Base-by-base conservation (phyloP, 2,888 invertebrate genomes). In the Trichogramma evanescens region DNA sequence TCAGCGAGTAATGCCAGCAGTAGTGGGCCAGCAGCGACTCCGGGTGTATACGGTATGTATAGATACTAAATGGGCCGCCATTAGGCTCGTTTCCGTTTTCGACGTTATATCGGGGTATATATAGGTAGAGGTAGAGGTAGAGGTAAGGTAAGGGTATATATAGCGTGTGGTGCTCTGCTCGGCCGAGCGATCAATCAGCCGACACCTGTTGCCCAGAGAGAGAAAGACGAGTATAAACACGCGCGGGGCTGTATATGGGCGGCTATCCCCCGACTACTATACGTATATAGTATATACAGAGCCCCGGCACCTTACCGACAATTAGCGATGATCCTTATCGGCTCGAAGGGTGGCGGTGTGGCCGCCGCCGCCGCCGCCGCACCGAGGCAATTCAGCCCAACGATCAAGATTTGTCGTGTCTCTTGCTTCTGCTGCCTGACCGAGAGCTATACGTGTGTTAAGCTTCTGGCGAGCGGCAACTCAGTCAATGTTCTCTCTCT, bases 281-380 rank as follows among this genome's bases (percentile, higher is more conserved):
- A 26, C 26, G 26, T 26, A 26, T 45, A n/a, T 45, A n/a, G 8
- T 45, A 9, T 45, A 45, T 45, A n/a, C n/a, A 9, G 2, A 8
- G 9, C n/a, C n/a, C n/a, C n/a, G 45, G 45, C 45, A 9, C 8
- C n/a, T 45, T 45, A 8, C 42, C 40, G 40, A 72, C 75, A 76
- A 77, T 77, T 77, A 77, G 74, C 71, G 68, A 63, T 66, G 74
- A 76, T 76, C 75, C 74, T 75, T 76, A 76, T 76, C 75, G 42
- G 40, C 43, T 26, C 38, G 46, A 26, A 26, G 26, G 26, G 26
- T 26, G 26, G 26, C 40, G 9, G n/a, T 40, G 13, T 48, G n/a
- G 52, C 50, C 50, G 7, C 49, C 6, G 49, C 10, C n/a, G 52
- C 50, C 50, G 7, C 49, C 6, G 49, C 10, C n/a, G 38, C 44